These are phyloP conservation scores for Taurulus bubalis DNA, from an alignment of 2,113 vertebrate genomes.

Conservation along the genomic window DNA sequence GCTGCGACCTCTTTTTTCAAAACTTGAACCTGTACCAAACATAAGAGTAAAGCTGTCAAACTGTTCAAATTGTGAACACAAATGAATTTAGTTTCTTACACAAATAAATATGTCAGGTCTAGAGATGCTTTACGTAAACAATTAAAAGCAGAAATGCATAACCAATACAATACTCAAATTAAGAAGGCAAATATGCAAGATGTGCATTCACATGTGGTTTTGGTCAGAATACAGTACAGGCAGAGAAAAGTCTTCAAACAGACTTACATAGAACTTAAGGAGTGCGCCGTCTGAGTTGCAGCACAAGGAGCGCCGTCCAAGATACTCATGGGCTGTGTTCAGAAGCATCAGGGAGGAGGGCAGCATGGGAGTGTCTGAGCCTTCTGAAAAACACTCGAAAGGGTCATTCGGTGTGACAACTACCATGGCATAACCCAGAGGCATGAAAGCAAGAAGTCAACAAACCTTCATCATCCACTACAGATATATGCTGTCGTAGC, in stretches of 20 bases:
- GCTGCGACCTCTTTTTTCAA: conserved; percentile 90
- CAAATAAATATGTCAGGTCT: neutral
- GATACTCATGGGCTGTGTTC: conserved; percentile 95
- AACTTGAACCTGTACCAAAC: conserved; percentile 85
- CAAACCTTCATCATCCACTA: conserved; percentile 88
- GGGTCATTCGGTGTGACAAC: conserved; percentile 29
- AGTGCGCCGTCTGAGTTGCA: conserved; percentile 94
- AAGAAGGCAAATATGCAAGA: neutral
- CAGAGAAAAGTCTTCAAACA: neutral
- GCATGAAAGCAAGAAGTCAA: conserved; percentile 29
- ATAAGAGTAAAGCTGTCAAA: conserved; percentile 15
- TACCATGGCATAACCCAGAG: neutral
- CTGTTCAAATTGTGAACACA: conserved; percentile 7
- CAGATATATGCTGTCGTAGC: conserved; percentile 87
- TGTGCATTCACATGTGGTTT: neutral
- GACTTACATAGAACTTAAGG: conserved; percentile 95
- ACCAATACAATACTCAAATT: neutral
- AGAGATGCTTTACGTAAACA: neutral
- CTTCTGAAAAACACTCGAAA: conserved; percentile 70
- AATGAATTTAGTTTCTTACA: neutral
- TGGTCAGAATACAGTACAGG: neutral
- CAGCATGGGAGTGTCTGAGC: conserved; percentile 88
- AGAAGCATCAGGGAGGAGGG: conserved; percentile 96
- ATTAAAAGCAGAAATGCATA: neutral
- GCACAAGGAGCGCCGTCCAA: conserved; percentile 94